phyloP scores from a whole-genome alignment of 2,888 invertebrate genomes.

The Nephrocerus scutellatus region DNA sequence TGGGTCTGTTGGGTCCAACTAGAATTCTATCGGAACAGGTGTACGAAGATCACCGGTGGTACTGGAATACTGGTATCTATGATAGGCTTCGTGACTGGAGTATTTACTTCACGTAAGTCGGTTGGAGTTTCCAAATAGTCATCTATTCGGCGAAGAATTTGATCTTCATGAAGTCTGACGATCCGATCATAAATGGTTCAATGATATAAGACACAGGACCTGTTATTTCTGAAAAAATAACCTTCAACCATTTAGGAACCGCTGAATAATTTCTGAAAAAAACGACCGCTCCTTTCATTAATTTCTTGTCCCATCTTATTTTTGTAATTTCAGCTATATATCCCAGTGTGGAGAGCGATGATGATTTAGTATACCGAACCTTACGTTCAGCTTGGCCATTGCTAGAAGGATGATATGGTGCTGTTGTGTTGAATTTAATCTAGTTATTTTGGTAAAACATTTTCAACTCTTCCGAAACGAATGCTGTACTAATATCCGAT shows the following conservation, averaged over 20 bases:
- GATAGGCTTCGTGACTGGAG: no score
- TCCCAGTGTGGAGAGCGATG: no score
- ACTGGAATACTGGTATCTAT: no score
- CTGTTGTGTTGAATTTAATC: slow-evolving; percentile 5
- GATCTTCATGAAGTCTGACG: slow-evolving; percentile 3
- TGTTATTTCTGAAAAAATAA: slow-evolving; percentile 4
- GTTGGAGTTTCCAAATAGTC: no score
- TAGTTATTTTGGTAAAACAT: slow-evolving; percentile 2
- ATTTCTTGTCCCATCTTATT: no score
- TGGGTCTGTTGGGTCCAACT: no score
- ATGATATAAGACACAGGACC: slow-evolving; percentile 9
- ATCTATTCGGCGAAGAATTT: no score
- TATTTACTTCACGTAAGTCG: no score
- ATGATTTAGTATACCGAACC: slow-evolving; percentile 8
- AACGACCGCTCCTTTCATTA: slow-evolving; percentile 5
- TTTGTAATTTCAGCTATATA: no score
- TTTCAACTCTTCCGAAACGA: not conserved
- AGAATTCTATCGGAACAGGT: no score
- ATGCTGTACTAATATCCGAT: slow-evolving; percentile 2
- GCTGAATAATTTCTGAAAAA: slow-evolving; percentile 6
- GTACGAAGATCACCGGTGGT: no score
- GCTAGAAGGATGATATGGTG: slow-evolving; percentile 9
- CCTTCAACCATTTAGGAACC: not conserved
- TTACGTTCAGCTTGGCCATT: slow-evolving; percentile 8
- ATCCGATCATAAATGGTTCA: slow-evolving; percentile 1